Evolutionary conservation across 1,140 invertebrate genomes (phyloP), one percentile per base, ranked within the genome.

Genomic region (Solen grandis): DNA sequence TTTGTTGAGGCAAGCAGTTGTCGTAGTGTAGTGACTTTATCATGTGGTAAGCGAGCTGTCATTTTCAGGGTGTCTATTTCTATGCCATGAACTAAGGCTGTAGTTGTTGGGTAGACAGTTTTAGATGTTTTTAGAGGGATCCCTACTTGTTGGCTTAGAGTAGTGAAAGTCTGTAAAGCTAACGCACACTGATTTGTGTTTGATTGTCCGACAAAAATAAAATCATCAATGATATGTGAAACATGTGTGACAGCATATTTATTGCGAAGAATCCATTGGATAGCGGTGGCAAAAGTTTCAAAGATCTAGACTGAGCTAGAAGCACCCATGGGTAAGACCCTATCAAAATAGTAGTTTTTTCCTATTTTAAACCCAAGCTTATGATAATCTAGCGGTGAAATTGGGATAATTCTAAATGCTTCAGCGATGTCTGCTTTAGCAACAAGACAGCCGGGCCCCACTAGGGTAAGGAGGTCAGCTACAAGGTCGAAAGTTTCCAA

Each of bases 351-450:
- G 29, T 36, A 77, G 10, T 52, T 22, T 4, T 57, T 25, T 19
- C 57, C 22, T 1, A 22, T 22, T 5, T 16, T 35, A 27, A 78
- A 78, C 2, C 75, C 63, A 19, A 78, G 36, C 25, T 41, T 31
- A 41, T 57, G 19, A 36, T 22, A 59, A 41, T 78, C 65, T 16
- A 36, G 1, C 13, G 62, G 63, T 5, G 46, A 57, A 38, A 68
- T 57, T 10, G 63, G 75, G 19, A 69, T 78, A 0, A 68, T 66
- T n/a, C 62, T 0, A 33, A 78, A 69, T 27, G 33, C 63, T 2
- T 78, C 75, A n/a, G 68, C 63, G 27, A 78, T 69, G 54, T 77
- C 62, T 33, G 52, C 46, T 57, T 68, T 77, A 25, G 74, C 74
- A 0, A 77, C 41, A n/a, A 68, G 29, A n/a, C 22, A 65, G 22